Percentiles rank a stretch among this genome's conserved stretches.
Conservation (phyloP, 2,797 vertebrate species). For the Hoplostethus atlanticus region DNA sequence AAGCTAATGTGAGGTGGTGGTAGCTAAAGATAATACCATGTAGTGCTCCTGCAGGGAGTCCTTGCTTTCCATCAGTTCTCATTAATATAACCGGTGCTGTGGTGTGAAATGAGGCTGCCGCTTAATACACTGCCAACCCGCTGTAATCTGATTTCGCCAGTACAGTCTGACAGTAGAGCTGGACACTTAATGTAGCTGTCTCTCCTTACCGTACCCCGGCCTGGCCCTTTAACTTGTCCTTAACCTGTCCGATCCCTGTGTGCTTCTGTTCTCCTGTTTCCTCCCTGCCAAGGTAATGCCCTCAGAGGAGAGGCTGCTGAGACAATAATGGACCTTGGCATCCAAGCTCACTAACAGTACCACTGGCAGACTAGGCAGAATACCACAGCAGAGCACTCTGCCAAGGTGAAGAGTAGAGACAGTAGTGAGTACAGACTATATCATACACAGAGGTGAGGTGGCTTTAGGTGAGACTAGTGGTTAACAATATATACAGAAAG, state of each 20-base stretch:
- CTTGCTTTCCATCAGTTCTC: slow-evolving; percentile 59
- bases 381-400: background rate
- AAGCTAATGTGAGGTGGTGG: slow-evolving; percentile 45
- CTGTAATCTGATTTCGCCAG: slow-evolving; percentile 50
- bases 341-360: slow-evolving; percentile 42
- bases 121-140: slow-evolving; percentile 50
- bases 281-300: slow-evolving; percentile 47
- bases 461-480: background rate
- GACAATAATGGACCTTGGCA: slow-evolving; percentile 62
- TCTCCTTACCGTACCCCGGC: slow-evolving; percentile 41
- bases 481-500: slow-evolving; percentile 10
- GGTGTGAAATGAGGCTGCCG: slow-evolving; percentile 58
- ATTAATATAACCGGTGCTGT: slow-evolving; percentile 62
- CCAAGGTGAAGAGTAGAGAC: slow-evolving; percentile 29
- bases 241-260: slow-evolving; percentile 37
- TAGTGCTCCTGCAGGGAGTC: slow-evolving; percentile 55
- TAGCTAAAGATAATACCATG: slow-evolving; percentile 50
- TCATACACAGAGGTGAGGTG: slow-evolving; percentile 16
- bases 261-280: slow-evolving; percentile 35
- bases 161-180: slow-evolving; percentile 36
- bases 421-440: background rate
- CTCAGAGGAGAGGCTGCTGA: slow-evolving; percentile 52
- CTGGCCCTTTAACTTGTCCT: slow-evolving; percentile 42
- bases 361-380: slow-evolving; percentile 26
- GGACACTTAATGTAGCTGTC: slow-evolving; percentile 21